Evolutionary conservation across 1,140 invertebrate species (phyloP).

Genomic region (Zaprionus vittiger): DNA sequence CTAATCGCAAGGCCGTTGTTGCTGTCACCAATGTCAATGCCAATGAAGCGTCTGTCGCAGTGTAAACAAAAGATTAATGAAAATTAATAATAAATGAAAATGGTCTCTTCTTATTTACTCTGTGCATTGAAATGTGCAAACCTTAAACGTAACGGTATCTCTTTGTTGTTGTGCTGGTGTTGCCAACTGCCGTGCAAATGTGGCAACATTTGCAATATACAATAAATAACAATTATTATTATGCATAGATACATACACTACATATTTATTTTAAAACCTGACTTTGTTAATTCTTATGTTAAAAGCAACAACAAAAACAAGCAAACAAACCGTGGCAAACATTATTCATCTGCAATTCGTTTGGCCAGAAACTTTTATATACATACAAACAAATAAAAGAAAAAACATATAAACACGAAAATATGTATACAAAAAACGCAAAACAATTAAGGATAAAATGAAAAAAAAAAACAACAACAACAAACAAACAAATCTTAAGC

Average conservation of each 20-base stretch:
- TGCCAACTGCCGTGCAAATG: conserved; percentile 80
- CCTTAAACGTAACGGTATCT: conserved; percentile 81
- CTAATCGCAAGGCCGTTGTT: conserved; percentile 13
- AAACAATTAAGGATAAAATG: conserved; percentile 23
- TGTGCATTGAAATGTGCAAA: conserved; percentile 70
- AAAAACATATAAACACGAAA: conserved; percentile 44
- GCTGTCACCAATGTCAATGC: conserved; percentile 11
- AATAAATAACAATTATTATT: conserved; percentile 71
- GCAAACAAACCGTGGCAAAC: conserved; percentile 46
- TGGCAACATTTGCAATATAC: conserved; percentile 79
- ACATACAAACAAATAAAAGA: conserved; percentile 51
- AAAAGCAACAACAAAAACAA: conserved; percentile 42
- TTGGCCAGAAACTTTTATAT: conserved; percentile 65
- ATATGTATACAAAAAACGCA: conserved; percentile 55
- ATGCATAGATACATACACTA: conserved; percentile 57
- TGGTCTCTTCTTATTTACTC: conserved; percentile 82
- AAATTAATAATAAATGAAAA: conserved; percentile 66
- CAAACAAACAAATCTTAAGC: conserved; percentile 63
- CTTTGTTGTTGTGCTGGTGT: conserved; percentile 80
- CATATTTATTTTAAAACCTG: conserved; percentile 79
- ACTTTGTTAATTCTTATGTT: conserved; percentile 82
- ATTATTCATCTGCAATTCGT: conserved; percentile 38
- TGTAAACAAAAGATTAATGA: conserved; percentile 44
- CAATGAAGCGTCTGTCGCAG: conserved; percentile 11
- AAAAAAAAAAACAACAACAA: conserved; percentile 20